A percentile compares a stretch with the other conserved stretches of the same genome.
phyloP scores from a whole-genome alignment of 2,888 invertebrate species.

The Mesoligia furuncula region DNA sequence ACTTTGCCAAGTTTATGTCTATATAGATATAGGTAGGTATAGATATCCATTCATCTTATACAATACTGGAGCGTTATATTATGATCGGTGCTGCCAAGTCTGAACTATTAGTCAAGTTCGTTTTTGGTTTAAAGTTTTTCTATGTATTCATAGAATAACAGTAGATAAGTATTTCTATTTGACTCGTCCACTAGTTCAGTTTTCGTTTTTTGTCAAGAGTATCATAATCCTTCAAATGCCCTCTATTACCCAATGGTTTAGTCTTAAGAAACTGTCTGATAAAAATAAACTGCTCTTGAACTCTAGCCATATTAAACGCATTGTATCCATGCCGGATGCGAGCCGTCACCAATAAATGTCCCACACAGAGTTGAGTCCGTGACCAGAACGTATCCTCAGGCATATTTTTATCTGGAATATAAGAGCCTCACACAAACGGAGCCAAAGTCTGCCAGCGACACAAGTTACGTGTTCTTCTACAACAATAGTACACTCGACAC shows the following conservation, averaged over 20 bases:
- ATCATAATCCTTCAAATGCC: not conserved
- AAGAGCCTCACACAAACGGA: not conserved
- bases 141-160: not conserved
- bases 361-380: conserved; percentile 17
- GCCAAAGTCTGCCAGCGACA: conserved; percentile 3
- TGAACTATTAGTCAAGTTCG: not conserved
- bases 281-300: conserved; percentile 21
- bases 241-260: not conserved
- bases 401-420: conserved; percentile 3
- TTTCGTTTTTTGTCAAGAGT: not conserved
- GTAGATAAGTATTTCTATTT: not conserved
- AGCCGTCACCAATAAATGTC: conserved; percentile 25
- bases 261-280: not conserved
- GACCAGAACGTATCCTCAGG: not conserved
- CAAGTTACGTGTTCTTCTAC: conserved; percentile 22
- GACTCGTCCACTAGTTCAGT: not conserved
- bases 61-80: not conserved
- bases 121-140: not conserved
- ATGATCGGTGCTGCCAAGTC: not conserved
- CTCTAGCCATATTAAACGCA: conserved; percentile 20
- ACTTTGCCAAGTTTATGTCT: conserved; percentile 35
- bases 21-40: not conserved
- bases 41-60: conserved; percentile 37
- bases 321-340: conserved; percentile 19
- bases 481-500: conserved; percentile 47